phyloP scores from a whole-genome alignment of 2,888 invertebrate species.

The Pristionchus fissidentatus region DNA sequence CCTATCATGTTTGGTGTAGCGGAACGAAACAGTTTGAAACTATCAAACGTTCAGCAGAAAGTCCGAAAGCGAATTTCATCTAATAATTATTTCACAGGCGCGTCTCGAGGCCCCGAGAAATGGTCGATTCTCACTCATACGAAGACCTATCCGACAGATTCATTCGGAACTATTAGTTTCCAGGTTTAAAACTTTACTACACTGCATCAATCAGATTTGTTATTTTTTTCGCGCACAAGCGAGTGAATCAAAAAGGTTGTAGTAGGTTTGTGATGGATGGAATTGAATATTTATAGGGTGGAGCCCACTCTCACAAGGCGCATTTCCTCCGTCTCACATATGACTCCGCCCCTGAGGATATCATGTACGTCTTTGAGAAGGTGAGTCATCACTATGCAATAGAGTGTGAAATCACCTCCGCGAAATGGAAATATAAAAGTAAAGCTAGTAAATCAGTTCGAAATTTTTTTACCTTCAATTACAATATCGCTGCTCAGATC shows the following conservation, averaged over 20 bases:
- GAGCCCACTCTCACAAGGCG: slow-evolving; percentile 75
- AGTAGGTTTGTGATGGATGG: background rate
- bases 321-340: slow-evolving; percentile 95
- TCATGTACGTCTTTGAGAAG: slow-evolving; percentile 91
- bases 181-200: slow-evolving; percentile 60
- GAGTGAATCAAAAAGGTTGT: background rate
- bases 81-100: background rate
- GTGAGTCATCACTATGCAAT: slow-evolving; percentile 77
- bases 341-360: slow-evolving; percentile 92
- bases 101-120: slow-evolving; percentile 36
- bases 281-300: slow-evolving; percentile 57
- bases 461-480: slow-evolving; percentile 75
- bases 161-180: slow-evolving; percentile 96
- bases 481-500: slow-evolving; percentile 76
- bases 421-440: no score
- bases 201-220: background rate
- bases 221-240: background rate
- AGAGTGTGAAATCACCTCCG: no score
- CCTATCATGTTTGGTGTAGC: no score
- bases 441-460: no score
- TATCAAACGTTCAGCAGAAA: no score
- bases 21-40: no score
- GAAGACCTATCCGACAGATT: slow-evolving; percentile 89
- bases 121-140: slow-evolving; percentile 83
- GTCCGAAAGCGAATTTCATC: no score